phyloP scores from a whole-genome alignment of 2,797 vertebrate species.

The Podargus strigoides region DNA sequence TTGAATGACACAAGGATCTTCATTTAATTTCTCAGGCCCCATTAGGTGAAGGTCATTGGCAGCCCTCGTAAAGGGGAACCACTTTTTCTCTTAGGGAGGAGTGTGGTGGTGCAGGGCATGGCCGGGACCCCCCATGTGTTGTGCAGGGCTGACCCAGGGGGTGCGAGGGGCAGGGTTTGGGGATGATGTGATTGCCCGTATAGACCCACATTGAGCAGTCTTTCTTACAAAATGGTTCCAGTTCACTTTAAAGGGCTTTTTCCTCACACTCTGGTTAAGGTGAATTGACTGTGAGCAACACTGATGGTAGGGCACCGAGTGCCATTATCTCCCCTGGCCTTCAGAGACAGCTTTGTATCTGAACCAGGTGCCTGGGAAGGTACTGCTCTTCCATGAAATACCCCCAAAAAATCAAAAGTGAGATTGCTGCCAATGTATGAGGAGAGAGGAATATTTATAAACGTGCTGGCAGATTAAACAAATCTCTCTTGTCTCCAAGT shows the following conservation, averaged over 20 bases:
- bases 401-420: background rate
- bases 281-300: background rate
- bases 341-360: background rate
- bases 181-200: background rate
- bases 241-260: background rate
- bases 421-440: background rate
- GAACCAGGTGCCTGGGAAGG: background rate
- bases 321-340: background rate
- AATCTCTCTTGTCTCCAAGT: background rate
- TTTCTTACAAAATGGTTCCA: background rate
- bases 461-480: background rate
- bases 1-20: background rate
- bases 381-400: background rate
- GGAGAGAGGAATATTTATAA: background rate
- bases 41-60: background rate
- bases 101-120: accelerated
- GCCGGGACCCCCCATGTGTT: background rate
- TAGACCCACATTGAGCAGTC: background rate
- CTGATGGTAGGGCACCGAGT: too few relatives aligned
- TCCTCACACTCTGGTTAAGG: accelerated
- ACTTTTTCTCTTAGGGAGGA: background rate
- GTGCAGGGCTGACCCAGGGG: background rate
- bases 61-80: background rate
- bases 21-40: background rate
- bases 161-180: too few relatives aligned